Base-by-base conservation (phyloP, 2,797 vertebrate genomes). In the Hypotaenidia okinawae region DNA sequence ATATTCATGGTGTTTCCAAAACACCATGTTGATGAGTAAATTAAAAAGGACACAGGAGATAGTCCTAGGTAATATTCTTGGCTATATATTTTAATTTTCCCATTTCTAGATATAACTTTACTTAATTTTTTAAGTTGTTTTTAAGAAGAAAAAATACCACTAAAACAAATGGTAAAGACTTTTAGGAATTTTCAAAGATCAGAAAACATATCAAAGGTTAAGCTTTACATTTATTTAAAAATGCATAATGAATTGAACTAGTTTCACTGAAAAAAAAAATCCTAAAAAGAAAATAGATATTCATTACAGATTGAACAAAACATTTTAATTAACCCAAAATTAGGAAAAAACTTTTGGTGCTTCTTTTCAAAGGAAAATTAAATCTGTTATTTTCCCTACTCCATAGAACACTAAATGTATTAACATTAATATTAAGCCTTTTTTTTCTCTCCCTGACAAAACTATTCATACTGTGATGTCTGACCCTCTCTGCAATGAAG, bases 11-110 rank as follows among this genome's bases (percentile, higher is more conserved):
- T 81, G 13, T 39, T 85, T 92, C 79, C 49, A 72, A 93, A 75
- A 24, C 45, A 88, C 35, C 76, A 41, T 84, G 6, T 43, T 75
- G 41, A 63, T 77, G 7, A 72, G 79, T 79, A 68, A 58, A 58
- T 49, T 90, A 73, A 74, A 91, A 95, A 91, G 62, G 61, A 91
- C 43, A 57, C 35, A 78, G 73, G 39, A 82, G 64, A 69, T 72
- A 79, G 33, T 39, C 22, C 17, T 32, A 55, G 33, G 19, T 27
- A 73, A 43, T 3, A 33, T 63, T 54, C 27, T 49, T 74, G 6
- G 2, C 37, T 37, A 16, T 2, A 0, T 58, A 43, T 54, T 73
- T 68, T 64, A 55, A 39, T 78, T 61, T 92, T 83, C 6, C 5
- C 4, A 35, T 70, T 76, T 69, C 45, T 64, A 51, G 45, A 13